phyloP scores from a whole-genome alignment of 2,113 vertebrate species.

The Marmota flaviventris region DNA sequence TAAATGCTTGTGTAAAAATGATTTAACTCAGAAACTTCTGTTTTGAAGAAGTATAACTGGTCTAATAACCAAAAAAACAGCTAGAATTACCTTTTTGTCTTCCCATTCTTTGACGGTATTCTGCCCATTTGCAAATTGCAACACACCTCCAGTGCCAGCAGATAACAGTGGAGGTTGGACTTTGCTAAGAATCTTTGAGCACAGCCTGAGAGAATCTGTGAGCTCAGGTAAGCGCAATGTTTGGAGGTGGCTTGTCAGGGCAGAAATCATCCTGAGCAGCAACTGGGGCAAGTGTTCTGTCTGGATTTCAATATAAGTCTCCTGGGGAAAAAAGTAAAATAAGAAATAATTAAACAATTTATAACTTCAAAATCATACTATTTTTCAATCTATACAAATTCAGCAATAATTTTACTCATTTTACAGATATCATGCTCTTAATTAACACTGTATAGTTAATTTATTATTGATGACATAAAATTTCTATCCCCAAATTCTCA shows the following conservation, averaged over 20 bases:
- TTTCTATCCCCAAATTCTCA: constrained; percentile 49
- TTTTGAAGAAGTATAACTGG: neutral
- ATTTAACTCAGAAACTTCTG: constrained; percentile 19
- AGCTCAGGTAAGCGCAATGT: constrained; percentile 94
- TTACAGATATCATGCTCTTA: constrained; percentile 76
- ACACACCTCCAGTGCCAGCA: constrained; percentile 86
- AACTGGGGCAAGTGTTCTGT: constrained; percentile 98
- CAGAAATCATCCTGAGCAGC: constrained; percentile 96
- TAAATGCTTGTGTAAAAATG: neutral
- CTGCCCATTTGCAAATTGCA: constrained; percentile 88
- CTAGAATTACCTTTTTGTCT: constrained; percentile 91
- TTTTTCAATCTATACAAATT: constrained; percentile 50
- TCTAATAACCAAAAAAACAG: neutral
- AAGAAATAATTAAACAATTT: constrained; percentile 10
- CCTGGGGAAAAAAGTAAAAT: constrained; percentile 87
- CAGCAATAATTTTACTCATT: constrained; percentile 56
- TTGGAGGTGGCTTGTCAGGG: constrained; percentile 94
- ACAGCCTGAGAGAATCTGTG: constrained; percentile 96
- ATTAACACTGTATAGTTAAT: constrained; percentile 42
- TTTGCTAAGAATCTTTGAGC: constrained; percentile 99
- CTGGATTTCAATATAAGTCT: constrained; percentile 99
- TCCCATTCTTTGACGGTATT: constrained; percentile 90
- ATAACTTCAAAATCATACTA: neutral
- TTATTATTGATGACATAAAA: constrained; percentile 56
- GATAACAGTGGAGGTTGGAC: constrained; percentile 97